A percentile compares a stretch with the other conserved stretches of the same genome.
Conservation (phyloP, 2,888 invertebrate species). For the Spodoptera littoralis region DNA sequence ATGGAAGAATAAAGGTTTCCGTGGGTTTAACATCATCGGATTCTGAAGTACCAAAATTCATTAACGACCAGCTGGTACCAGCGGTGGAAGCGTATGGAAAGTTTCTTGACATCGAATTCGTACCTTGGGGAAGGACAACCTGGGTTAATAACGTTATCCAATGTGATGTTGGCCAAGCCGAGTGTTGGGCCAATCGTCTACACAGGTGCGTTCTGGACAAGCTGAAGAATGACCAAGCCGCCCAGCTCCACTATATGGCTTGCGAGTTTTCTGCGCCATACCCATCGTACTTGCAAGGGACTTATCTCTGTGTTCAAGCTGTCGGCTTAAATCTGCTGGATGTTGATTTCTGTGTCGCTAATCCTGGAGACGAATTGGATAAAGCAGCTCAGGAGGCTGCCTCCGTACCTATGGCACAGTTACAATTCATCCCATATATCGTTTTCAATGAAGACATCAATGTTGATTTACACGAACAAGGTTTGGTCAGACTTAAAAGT, state of each 20-base stretch:
- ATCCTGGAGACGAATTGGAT: conserved; percentile 71
- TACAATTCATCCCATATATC: conserved; percentile 75
- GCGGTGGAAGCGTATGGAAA: conserved; percentile 71
- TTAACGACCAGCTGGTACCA: conserved; percentile 61
- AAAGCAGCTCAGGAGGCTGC: conserved; percentile 67
- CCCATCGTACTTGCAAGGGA: conserved; percentile 64
- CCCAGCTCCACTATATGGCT: conserved; percentile 75
- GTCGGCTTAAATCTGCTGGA: conserved; percentile 71
- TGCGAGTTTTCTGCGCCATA: conserved; percentile 76
- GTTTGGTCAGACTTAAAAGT: conserved; percentile 61
- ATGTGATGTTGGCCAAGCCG: conserved; percentile 73
- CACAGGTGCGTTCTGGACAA: conserved; percentile 78
- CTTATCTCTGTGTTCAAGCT: conserved; percentile 71
- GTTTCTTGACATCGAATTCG: conserved; percentile 76
- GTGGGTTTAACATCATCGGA: too few relatives aligned
- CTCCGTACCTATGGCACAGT: conserved; percentile 58
- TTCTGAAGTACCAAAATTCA: too few relatives aligned
- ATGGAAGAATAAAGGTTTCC: too few relatives aligned
- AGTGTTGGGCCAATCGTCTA: conserved; percentile 82
- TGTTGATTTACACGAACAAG: conserved; percentile 55
- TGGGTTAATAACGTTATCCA: conserved; percentile 59
- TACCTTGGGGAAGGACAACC: conserved; percentile 81
- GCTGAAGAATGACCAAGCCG: conserved; percentile 69
- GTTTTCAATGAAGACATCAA: conserved; percentile 71
- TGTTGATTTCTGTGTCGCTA: conserved; percentile 73